Conservation (phyloP, 2,797 vertebrate genomes). For the Siniperca obscura region DNA sequence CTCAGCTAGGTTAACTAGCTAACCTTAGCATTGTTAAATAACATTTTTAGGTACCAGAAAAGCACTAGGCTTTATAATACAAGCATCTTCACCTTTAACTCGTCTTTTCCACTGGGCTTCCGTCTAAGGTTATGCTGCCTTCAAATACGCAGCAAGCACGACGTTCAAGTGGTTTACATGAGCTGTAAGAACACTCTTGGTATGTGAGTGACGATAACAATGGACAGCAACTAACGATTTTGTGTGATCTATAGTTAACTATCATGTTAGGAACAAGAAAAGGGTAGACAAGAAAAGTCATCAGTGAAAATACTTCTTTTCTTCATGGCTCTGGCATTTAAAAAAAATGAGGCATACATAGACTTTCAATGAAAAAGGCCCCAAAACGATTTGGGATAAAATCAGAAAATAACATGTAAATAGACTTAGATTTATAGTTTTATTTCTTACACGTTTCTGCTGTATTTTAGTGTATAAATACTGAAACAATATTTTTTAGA, state of each 20-base stretch:
- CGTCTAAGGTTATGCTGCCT: neutral
- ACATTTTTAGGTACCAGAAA: neutral
- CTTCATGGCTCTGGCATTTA: neutral
- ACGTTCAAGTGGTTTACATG: neutral
- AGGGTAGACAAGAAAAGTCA: neutral
- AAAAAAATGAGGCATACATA: no score
- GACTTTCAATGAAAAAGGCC: no score
- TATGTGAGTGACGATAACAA: no score
- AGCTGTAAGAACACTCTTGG: neutral
- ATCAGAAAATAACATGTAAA: no score
- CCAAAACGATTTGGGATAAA: no score
- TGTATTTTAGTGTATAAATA: no score
- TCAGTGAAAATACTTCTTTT: neutral
- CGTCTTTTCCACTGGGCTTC: neutral
- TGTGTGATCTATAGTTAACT: neutral
- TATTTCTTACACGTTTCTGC: no score
- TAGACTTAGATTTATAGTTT: no score
- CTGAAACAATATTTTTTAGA: no score
- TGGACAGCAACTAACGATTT: neutral
- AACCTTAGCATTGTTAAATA: neutral
- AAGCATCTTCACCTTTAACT: neutral
- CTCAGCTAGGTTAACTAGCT: neutral
- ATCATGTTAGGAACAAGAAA: neutral
- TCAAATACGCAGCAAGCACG: neutral
- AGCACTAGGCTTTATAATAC: neutral